Evolutionary conservation across 2,888 invertebrate species (phyloP), one percentile per base, ranked within the genome.

Genomic region (Anoncus sp.): DNA sequence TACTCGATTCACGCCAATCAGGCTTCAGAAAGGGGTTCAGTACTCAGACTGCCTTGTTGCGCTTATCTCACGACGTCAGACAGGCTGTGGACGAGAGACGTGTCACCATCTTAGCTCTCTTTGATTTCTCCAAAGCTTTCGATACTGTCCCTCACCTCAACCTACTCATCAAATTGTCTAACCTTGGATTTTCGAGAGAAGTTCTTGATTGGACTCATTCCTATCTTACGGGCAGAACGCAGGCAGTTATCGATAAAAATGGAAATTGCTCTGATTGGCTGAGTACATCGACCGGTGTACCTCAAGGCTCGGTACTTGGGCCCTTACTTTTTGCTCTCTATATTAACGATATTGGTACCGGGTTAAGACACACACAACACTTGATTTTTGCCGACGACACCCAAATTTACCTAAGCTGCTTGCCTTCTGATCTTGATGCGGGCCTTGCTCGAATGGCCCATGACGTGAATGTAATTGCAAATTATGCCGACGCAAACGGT

Each of bases 231-330:
- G 60, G 16, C 9, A 55, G 70, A 49, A 0, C 1, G 0, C 62
- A 71, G 14, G 71, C 71, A 7, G 38, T 49, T 6, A 12, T 60
- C 16, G 53, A 71, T 4, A 22, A 27, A 3, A 1, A 7, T 16
- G 27, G 35, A 1, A 6, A n/a, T n/a, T n/a, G 2, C 3, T 47
- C 60, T 1, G 3, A 10, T 1, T 60, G 70, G 70, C 9, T 22
- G 3, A 1, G 22, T 1, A 35, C 38, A 16, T n/a, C 60, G 1
- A 9, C 10, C 0, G 49, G 51, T 22, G 35, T 70, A 5, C 60
- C 70, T 2, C 60, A 60, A 16, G 49, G 22, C 2, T 49, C 60
- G 0, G 71, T 76, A 0, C 59, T n/a, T n/a, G n/a, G n/a, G n/a
- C n/a, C n/a, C n/a, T n/a, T n/a, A n/a, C n/a, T n/a, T n/a, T n/a